Evolutionary conservation across 2,113 vertebrate species (phyloP).

Genomic region (Halcyon malimbica): DNA sequence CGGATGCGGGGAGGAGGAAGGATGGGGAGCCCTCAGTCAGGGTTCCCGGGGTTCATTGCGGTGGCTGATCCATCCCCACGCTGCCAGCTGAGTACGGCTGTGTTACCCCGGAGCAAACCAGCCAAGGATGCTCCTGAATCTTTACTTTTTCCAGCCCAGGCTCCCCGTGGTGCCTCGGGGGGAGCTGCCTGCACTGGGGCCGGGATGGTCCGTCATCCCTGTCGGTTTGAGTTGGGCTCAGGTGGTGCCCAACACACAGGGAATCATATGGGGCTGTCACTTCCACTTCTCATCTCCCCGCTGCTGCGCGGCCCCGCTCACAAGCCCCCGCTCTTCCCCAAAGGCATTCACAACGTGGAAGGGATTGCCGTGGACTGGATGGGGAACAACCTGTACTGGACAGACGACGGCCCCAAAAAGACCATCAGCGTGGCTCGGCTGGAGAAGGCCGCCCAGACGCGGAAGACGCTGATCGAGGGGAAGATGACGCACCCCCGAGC

Average conservation of each 20-base stretch:
- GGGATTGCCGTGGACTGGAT: conserved; percentile 98
- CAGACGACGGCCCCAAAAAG: conserved; percentile 95
- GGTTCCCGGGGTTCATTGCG: neutral
- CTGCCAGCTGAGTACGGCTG: rapidly evolving
- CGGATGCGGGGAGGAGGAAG: neutral
- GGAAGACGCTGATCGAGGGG: conserved; percentile 93
- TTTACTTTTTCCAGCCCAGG: neutral
- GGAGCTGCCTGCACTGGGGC: neutral
- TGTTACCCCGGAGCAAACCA: rapidly evolving
- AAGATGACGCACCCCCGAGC: conserved; percentile 96
- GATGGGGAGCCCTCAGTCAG: neutral
- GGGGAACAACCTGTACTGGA: conserved; percentile 97
- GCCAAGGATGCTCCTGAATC: neutral
- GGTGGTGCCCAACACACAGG: rapidly evolving
- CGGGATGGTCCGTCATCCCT: rapidly evolving
- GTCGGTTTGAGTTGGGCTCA: rapidly evolving
- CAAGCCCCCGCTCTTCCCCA: rapidly evolving
- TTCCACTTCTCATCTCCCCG: neutral
- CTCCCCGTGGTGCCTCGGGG: neutral
- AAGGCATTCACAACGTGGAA: conserved; percentile 95
- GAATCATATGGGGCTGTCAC: neutral
- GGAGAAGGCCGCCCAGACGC: conserved; percentile 92
- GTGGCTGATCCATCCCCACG: neutral
- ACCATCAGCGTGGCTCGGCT: conserved; percentile 94
- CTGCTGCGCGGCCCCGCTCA: neutral